Base-by-base conservation (phyloP, 2,113 vertebrate species). In the Mobula birostris region DNA sequence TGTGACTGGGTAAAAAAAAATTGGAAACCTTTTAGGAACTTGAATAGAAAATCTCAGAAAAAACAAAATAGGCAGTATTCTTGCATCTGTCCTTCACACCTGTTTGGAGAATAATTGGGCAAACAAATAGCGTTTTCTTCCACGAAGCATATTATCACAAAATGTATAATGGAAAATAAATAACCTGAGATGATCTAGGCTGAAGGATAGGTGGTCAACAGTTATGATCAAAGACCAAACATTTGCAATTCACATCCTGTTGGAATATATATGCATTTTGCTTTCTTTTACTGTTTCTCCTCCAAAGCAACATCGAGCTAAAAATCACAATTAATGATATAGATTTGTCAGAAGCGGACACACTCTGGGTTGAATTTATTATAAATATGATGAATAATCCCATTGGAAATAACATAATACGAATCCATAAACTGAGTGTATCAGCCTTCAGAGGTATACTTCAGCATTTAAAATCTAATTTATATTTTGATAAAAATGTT, bases 31-130 rank as follows among this genome's bases (percentile, higher is more conserved):
- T 94, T 66, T 40, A 92, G 94, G 82, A 74, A 27, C 94, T 0
- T 83, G 94, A 95, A n/a, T 14, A 94, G 94, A 94, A 95, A 78
- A 58, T 12, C 7, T 56, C 92, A 85, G 94, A 95, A 29, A 66
- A 94, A 56, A 94, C 94, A 78, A 80, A 93, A 36, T 21, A 0
- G 5, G 74, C 92, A 94, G 76, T 88, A 95, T 95, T 95, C 80
- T 77, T 92, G 94, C 94, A 94, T 95, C 95, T 94, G 15, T 96
- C 94, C 95, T 92, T 95, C 94, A 95, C 85, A 95, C 63, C 94
- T 95, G 94, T 72, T 94, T 2, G 21, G 63, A 94, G 76, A 94
- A 15, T 61, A 95, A 95, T 78, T n/a, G 95, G 95, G 79, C 70
- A 94, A 94, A 94, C 32, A 74, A 95, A 0, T 32, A 29, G 0